A percentile compares a stretch with the other conserved stretches of the same genome.
Conservation (phyloP, 1,140 invertebrate species). For the Panagrolaimus sp. region DNA sequence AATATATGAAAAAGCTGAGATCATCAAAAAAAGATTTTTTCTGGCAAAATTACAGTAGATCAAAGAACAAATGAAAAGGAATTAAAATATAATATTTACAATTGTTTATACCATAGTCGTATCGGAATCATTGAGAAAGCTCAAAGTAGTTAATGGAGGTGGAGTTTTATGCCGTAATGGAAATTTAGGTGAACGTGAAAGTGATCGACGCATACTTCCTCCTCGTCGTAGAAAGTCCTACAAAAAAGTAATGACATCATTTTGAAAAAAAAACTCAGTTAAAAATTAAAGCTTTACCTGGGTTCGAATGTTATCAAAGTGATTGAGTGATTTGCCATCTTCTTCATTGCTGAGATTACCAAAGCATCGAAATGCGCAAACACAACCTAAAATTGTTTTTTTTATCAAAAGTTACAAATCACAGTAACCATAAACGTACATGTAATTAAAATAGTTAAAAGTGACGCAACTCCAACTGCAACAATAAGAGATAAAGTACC, state of each 20-base stretch:
- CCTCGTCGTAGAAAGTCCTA: conserved; percentile 21
- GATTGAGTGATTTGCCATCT: conserved; percentile 41
- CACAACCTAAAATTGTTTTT: conserved; percentile 52
- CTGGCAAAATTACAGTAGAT: no score
- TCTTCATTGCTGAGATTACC: conserved; percentile 48
- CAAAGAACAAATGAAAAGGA: no score
- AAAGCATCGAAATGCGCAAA: conserved; percentile 58
- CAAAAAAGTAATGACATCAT: conserved; percentile 13
- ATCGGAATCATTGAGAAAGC: conserved; percentile 34
- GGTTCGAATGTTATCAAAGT: conserved; percentile 30
- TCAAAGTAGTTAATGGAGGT: conserved; percentile 28
- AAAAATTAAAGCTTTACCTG: conserved; percentile 32
- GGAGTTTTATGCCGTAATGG: conserved; percentile 36
- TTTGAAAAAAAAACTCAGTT: no score
- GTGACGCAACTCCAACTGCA: conserved; percentile 50
- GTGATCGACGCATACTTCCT: conserved; percentile 23
- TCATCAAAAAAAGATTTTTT: no score
- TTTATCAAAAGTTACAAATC: conserved; percentile 3
- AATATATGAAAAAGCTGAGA: no score
- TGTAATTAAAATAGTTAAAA: conserved; percentile 50
- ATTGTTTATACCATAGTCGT: conserved; percentile 40
- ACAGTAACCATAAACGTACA: conserved; percentile 28
- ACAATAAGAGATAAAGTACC: conserved; percentile 52
- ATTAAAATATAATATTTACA: no score
- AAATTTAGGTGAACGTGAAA: conserved; percentile 42